These are phyloP conservation scores for Herpailurus yagouaroundi DNA, from an alignment of 2,113 vertebrate genomes.

Conservation along the genomic window DNA sequence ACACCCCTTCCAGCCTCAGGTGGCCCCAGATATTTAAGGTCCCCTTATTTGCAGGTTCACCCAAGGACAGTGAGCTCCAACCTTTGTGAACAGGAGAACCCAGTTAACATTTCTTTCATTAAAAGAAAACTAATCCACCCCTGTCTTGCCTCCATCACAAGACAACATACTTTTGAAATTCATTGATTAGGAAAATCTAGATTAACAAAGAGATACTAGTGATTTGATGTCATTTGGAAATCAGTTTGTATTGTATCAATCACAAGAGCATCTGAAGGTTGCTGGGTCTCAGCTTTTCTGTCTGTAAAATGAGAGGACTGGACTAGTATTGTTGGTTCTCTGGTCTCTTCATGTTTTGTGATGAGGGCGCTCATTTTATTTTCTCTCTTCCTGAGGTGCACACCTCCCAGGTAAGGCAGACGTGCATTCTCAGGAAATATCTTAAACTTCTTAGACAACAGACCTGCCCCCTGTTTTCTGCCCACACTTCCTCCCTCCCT, in stretches of 20 bases:
- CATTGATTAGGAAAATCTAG: not conserved
- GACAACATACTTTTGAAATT: not conserved
- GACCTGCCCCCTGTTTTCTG: not conserved
- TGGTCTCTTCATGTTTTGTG: not conserved
- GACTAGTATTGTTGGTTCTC: not conserved
- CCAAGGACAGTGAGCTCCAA: not conserved
- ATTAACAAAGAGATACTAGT: not conserved
- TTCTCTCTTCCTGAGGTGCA: not conserved
- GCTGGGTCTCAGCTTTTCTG: not conserved
- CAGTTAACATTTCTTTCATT: not conserved
- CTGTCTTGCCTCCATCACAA: not conserved
- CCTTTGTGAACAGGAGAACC: not conserved
- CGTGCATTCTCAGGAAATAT: not conserved
- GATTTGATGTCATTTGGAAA: not conserved
- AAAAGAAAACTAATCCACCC: not conserved
- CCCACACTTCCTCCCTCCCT: too few species aligned
- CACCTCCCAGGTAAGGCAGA: not conserved
- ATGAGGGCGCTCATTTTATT: not conserved
- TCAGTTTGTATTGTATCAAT: not conserved
- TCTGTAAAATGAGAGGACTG: not conserved
- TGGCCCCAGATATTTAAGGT: not conserved
- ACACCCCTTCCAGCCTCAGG: not conserved
- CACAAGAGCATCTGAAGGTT: not conserved
- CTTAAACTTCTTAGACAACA: not conserved
- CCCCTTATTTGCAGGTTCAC: not conserved